Percentiles rank a stretch among this genome's conserved stretches.
Conservation (phyloP, 1,140 invertebrate species). For the Aplysia californica region DNA sequence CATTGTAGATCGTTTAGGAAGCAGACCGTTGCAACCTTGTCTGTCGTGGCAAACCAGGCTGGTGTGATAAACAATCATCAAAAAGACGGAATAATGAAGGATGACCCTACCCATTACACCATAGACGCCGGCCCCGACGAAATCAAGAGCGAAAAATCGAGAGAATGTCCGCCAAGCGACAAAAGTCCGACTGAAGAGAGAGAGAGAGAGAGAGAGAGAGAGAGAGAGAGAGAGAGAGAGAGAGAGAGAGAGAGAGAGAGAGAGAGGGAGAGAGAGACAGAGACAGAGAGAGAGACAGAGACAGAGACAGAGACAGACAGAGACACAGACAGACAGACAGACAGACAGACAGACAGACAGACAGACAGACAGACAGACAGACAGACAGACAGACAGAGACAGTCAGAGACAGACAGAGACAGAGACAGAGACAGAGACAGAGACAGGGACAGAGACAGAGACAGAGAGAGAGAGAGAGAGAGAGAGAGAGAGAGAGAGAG, state of each 20-base stretch:
- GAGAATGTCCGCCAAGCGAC: too few relatives aligned
- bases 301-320: slow-evolving; percentile 12
- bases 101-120: too few relatives aligned
- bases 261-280: neutral
- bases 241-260: neutral
- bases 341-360: slow-evolving; percentile 20
- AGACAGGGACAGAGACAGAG: neutral
- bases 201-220: neutral
- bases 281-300: neutral
- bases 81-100: too few relatives aligned
- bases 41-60: too few relatives aligned
- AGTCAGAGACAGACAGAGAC: slow-evolving; percentile 21
- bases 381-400: slow-evolving; percentile 7
- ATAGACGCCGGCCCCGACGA: too few relatives aligned
- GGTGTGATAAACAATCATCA: too few relatives aligned
- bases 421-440: neutral
- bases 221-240: neutral
- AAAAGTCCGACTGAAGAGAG: too few relatives aligned
- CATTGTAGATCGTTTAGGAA: too few relatives aligned
- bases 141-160: too few relatives aligned
- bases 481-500: neutral
- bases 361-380: neutral
- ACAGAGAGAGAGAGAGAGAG: neutral
- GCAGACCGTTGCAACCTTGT: too few relatives aligned
- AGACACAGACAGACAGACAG: slow-evolving; percentile 32